phyloP scores from a whole-genome alignment of 2,113 vertebrate genomes.

The Felis catus region DNA sequence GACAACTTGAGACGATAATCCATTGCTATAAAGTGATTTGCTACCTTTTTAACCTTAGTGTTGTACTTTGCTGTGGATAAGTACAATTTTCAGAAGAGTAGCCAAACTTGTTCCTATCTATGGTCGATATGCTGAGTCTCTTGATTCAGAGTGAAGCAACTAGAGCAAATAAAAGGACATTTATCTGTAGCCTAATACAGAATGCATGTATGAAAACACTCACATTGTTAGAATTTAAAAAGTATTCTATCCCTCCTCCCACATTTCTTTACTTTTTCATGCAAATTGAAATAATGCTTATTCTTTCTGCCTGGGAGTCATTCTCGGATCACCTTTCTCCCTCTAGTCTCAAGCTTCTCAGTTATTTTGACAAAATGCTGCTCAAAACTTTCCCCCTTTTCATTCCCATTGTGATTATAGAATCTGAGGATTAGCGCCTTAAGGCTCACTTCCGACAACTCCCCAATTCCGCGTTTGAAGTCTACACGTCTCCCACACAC shows the following conservation, averaged over 20 bases:
- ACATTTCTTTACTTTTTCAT: background rate
- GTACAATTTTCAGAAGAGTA: background rate
- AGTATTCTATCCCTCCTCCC: background rate
- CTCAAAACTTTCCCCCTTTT: background rate
- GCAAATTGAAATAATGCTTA: background rate
- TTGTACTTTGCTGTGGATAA: background rate
- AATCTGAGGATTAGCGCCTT: background rate
- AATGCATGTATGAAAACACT: background rate
- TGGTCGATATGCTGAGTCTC: background rate
- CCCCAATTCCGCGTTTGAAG: background rate
- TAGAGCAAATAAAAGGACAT: slow-evolving; percentile 1
- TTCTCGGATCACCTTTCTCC: slow-evolving; percentile 1
- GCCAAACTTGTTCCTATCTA: background rate
- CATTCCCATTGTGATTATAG: background rate
- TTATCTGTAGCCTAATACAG: background rate
- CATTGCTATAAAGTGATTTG: background rate
- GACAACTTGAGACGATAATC: background rate
- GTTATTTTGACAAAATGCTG: background rate
- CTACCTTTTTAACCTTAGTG: background rate
- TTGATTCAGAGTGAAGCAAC: slow-evolving; percentile 17
- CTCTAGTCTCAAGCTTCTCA: background rate
- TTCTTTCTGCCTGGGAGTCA: background rate
- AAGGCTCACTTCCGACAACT: background rate
- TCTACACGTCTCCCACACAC: background rate
- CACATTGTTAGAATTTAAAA: background rate